Base-by-base conservation (phyloP, 2,888 invertebrate genomes). In the Diplazon laetatorius region DNA sequence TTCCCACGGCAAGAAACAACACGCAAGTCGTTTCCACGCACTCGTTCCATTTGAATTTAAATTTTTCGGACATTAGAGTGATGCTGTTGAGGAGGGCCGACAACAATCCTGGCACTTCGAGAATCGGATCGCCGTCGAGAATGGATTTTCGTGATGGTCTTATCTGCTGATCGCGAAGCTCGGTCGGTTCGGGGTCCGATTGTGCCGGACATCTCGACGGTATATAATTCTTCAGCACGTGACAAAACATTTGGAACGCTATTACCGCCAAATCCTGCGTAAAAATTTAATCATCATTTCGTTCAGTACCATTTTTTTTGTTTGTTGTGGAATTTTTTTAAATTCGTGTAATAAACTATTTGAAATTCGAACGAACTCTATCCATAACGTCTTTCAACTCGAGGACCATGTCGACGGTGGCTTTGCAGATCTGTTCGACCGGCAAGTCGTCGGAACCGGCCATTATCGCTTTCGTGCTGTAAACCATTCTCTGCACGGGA, bases 11-110 rank as follows among this genome's bases (percentile, higher is more conserved):
- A 3, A 92, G 89, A 50, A 92, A 92, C 44, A 93, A 90, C 10
- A 96, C 91, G 81, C 95, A 95, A 76, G 95, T 92, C 0, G 95
- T 94, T 91, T 96, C 96, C 1, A 96, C 92, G 73, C 95, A 95
- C 83, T 96, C 95, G 73, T 94, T 93, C 96, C 96, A 96, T 37
- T 94, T 94, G 12, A 96, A 94, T 78, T 94, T 93, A 82, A 95
- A 95, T 57, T 94, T 93, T 75, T 94, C 93, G 3, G 96, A 94
- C 50, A 96, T 91, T 0, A 93, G 92, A 20, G 94, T 92, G 10
- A 96, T 91, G 0, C 93, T 94, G 72, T 95, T 94, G 73, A 96
- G 90, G 0, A 95, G 92, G n/a, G 94, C 93, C 9, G 94, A 93
- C 86, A 95, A 91, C 25, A 95, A 93, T 48, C 90, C 89, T 0